Evolutionary conservation across 2,797 vertebrate species (phyloP).

Genomic region (Hemitrygon akajei): DNA sequence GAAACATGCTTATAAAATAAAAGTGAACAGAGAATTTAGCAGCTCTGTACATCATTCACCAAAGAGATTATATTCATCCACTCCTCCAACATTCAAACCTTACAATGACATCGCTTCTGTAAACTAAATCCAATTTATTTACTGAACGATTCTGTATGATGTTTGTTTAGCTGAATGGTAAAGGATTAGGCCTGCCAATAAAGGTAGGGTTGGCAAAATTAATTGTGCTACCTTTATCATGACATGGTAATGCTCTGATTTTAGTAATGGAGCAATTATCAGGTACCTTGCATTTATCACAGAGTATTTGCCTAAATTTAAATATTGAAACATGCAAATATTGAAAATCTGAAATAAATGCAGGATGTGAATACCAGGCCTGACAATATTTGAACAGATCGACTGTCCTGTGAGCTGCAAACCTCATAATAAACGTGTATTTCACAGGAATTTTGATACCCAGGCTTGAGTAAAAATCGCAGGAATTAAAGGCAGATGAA

Average conservation of each 20-base stretch:
- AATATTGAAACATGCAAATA: not conserved
- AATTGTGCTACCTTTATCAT: not conserved
- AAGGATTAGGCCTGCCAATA: not conserved
- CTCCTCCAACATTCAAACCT: not conserved
- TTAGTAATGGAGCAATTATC: not conserved
- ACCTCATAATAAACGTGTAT: not conserved
- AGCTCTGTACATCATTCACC: not conserved
- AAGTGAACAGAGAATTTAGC: not conserved
- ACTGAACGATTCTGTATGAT: not conserved
- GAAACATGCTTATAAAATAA: not conserved
- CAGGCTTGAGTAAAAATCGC: not conserved
- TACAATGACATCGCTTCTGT: too few relatives aligned
- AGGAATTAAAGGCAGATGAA: not conserved
- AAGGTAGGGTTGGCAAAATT: not conserved
- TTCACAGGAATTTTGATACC: not conserved
- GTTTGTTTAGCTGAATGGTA: not conserved
- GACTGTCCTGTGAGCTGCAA: not conserved
- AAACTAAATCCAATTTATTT: not conserved
- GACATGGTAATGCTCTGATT: not conserved
- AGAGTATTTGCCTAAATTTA: not conserved
- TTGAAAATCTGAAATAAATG: not conserved
- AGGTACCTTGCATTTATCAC: not conserved
- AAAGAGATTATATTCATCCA: not conserved
- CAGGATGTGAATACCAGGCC: not conserved
- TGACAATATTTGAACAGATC: not conserved